phyloP scores from a whole-genome alignment of 1,140 invertebrate genomes.

The Neodiprion pinetum region DNA sequence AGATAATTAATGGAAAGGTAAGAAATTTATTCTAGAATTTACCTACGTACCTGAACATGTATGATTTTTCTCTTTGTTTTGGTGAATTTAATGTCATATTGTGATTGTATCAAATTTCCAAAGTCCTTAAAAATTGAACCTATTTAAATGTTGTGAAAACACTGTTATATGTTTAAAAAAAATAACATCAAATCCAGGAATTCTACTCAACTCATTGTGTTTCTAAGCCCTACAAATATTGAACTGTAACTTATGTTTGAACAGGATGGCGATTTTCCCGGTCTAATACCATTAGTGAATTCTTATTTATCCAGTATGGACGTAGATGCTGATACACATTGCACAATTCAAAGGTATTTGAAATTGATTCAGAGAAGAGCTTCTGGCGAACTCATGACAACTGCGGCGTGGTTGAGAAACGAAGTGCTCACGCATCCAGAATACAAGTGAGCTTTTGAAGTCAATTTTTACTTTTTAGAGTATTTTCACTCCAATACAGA shows the following conservation, averaged over 20 bases:
- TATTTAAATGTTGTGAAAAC: conserved; percentile 18
- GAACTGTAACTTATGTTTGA: conserved; percentile 9
- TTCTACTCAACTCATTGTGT: too few relatives aligned
- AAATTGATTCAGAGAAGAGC: conserved; percentile 92
- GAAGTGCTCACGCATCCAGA: conserved; percentile 89
- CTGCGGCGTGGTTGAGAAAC: conserved; percentile 90
- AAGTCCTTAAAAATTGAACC: conserved; percentile 17
- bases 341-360: conserved; percentile 96
- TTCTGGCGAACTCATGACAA: conserved; percentile 84
- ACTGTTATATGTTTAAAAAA: background rate
- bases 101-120: background rate
- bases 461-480: conserved; percentile 10
- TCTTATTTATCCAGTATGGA: conserved; percentile 93
- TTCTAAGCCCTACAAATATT: too few relatives aligned
- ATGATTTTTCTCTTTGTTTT: conserved; percentile 13
- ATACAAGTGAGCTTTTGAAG: conserved; percentile 75
- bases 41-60: background rate
- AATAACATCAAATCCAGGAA: too few relatives aligned
- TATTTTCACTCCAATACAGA: background rate
- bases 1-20: conserved; percentile 98
- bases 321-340: conserved; percentile 95
- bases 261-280: conserved; percentile 87
- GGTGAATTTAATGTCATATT: conserved; percentile 21
- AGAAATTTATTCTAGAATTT: background rate
- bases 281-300: conserved; percentile 92